Percentiles rank a stretch among this genome's conserved stretches.
Evolutionary conservation across 1,140 invertebrate genomes (phyloP).

Genomic region (Fopius arisanus): DNA sequence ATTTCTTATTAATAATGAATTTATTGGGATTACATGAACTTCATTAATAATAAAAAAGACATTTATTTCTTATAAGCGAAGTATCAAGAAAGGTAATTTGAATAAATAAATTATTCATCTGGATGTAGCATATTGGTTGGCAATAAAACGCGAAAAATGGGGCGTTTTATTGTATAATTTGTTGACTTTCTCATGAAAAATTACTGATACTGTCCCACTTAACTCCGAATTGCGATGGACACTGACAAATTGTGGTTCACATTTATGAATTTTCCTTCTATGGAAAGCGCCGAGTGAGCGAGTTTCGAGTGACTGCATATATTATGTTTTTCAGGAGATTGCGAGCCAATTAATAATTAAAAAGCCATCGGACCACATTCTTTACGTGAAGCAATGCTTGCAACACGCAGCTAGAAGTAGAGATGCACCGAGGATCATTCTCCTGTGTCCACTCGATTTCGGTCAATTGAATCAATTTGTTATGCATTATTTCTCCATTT

Average conservation of each 20-base stretch:
- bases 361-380: slow-evolving; percentile 62
- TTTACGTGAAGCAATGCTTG: slow-evolving; percentile 63
- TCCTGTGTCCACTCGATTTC: slow-evolving; percentile 57
- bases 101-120: too few species aligned
- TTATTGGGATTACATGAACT: too few species aligned
- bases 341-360: slow-evolving; percentile 61
- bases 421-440: slow-evolving; percentile 58
- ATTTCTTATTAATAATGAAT: too few species aligned
- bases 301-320: neutral
- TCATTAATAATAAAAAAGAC: too few species aligned
- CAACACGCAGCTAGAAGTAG: slow-evolving; percentile 53
- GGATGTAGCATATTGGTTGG: too few species aligned
- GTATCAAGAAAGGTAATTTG: too few species aligned
- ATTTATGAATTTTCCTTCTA: slow-evolving; percentile 22
- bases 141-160: too few species aligned
- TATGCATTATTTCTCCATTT: neutral
- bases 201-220: neutral
- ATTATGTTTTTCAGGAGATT: slow-evolving; percentile 55
- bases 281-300: neutral
- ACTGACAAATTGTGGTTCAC: neutral
- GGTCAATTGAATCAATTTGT: slow-evolving; percentile 35
- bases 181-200: neutral
- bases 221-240: neutral
- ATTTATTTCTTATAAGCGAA: too few species aligned
- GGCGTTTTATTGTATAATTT: too few species aligned